Conservation (phyloP, 2,113 vertebrate genomes). For the Choloepus hoffmanni region DNA sequence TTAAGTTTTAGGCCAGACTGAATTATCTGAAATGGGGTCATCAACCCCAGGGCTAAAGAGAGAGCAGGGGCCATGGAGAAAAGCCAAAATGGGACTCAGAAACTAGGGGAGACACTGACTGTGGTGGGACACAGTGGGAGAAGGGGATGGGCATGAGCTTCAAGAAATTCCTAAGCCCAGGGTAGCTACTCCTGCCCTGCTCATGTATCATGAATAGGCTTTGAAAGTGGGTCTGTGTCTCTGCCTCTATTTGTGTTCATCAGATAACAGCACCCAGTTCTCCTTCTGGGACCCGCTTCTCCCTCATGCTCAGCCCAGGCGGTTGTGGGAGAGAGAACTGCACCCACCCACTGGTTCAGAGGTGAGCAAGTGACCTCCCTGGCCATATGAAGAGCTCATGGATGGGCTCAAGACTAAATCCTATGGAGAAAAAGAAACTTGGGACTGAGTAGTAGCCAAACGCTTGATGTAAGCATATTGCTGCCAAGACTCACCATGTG, state of each 20-base stretch:
- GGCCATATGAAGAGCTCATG: neutral
- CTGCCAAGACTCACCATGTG: neutral
- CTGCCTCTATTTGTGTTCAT: neutral
- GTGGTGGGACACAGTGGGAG: fast-evolving
- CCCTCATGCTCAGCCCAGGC: fast-evolving
- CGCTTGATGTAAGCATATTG: neutral
- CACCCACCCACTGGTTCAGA: neutral
- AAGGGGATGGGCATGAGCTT: too few species aligned
- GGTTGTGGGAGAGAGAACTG: fast-evolving
- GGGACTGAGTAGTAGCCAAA: neutral
- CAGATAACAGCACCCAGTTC: neutral
- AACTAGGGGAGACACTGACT: neutral
- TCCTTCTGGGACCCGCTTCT: neutral
- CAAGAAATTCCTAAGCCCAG: neutral
- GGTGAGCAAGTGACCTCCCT: neutral
- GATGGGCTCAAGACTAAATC: neutral
- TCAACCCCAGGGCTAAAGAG: neutral
- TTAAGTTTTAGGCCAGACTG: neutral
- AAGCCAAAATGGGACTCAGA: neutral
- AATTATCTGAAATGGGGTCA: neutral
- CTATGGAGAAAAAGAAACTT: neutral
- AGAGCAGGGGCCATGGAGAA: neutral
- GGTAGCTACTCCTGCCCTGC: neutral
- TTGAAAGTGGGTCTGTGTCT: neutral
- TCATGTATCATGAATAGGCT: neutral